Conservation (phyloP, 2,888 invertebrate species). For the Cantharis rustica region DNA sequence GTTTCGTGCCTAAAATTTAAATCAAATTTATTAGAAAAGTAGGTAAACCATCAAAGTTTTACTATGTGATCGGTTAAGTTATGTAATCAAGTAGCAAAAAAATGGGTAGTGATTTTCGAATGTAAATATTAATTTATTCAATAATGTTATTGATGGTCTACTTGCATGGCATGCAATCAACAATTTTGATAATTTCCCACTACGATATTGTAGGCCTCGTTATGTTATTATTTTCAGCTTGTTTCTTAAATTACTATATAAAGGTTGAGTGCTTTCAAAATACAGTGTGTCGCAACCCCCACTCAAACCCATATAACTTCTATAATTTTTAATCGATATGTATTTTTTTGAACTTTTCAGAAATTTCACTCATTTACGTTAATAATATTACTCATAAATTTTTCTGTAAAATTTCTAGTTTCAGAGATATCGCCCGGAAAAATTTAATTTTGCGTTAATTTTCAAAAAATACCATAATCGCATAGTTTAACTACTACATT, state of each 20-base stretch:
- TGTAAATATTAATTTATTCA: slow-evolving; percentile 20
- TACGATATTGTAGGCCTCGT: slow-evolving; percentile 16
- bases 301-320: background rate
- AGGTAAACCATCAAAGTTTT: background rate
- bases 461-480: background rate
- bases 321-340: background rate
- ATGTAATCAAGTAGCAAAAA: background rate
- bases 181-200: slow-evolving; percentile 6
- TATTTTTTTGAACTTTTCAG: no score
- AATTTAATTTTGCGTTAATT: no score
- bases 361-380: no score
- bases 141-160: slow-evolving; percentile 17
- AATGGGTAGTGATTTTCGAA: slow-evolving; percentile 7
- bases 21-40: background rate
- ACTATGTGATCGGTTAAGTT: background rate
- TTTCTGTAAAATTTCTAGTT: background rate
- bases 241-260: background rate
- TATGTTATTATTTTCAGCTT: background rate
- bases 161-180: slow-evolving; percentile 12
- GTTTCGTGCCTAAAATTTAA: background rate
- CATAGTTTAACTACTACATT: no score
- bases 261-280: background rate
- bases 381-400: no score
- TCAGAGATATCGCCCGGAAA: background rate
- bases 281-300: background rate